A percentile compares a stretch with the other conserved stretches of the same genome.
These are phyloP conservation scores for Ficedula albicollis DNA, from an alignment of 2,797 vertebrate genomes.

Conservation along the genomic window DNA sequence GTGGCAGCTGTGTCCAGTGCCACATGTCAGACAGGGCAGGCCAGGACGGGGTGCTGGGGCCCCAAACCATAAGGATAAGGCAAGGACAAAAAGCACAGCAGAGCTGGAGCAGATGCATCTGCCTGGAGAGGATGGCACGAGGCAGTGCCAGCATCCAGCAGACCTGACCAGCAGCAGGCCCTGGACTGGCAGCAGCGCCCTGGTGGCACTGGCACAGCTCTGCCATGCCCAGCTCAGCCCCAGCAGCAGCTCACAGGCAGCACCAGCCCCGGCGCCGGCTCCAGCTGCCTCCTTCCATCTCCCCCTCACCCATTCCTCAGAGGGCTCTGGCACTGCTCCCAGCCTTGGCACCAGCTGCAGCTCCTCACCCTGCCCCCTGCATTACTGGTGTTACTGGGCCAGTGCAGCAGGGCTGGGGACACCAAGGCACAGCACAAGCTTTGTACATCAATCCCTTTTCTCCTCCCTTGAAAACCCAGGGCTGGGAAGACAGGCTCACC, in stretches of 20 bases:
- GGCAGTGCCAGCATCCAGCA: background rate
- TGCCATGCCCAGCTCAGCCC: background rate
- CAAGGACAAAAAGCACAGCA: background rate
- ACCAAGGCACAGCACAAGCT: background rate
- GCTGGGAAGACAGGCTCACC: background rate
- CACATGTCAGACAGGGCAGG: rapidly evolving
- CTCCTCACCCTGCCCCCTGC: background rate
- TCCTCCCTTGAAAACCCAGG: rapidly evolving
- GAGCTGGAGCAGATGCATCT: background rate
- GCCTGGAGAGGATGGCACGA: rapidly evolving
- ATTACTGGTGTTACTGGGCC: background rate
- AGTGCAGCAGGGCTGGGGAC: background rate
- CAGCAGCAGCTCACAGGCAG: background rate
- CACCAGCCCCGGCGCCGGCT: rapidly evolving
- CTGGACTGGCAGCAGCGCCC: rapidly evolving
- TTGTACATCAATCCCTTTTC: background rate
- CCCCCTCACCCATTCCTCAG: conserved; percentile 21
- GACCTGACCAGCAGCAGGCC: background rate
- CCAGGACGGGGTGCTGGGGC: rapidly evolving
- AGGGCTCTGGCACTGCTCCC: background rate
- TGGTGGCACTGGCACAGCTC: background rate
- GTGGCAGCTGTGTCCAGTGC: background rate
- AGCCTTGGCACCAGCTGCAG: background rate
- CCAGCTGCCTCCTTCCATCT: conserved; percentile 59
- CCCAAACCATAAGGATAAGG: background rate